Evolutionary conservation across 92 coral and sea anemone genomes (phyloP).

Genomic region (Nematostella vectensis): DNA sequence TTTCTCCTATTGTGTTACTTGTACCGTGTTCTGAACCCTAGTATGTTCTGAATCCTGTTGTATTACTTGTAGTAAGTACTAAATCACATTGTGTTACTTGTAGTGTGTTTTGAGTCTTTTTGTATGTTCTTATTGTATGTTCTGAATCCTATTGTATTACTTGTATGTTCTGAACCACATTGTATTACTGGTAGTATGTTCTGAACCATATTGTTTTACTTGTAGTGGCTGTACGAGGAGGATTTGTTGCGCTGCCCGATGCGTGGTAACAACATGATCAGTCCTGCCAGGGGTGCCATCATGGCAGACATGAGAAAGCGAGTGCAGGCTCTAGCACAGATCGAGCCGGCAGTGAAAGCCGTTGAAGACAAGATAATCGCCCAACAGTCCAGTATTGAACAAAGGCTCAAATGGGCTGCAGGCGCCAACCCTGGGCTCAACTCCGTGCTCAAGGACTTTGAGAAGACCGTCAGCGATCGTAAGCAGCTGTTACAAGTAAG

Average conservation of each 20-base stretch:
- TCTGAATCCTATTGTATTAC: too few species aligned
- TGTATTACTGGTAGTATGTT: too few species aligned
- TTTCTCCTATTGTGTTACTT: too few species aligned
- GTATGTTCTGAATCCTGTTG: too few species aligned
- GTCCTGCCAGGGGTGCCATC: constrained; percentile 88
- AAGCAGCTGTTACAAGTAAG: constrained; percentile 77
- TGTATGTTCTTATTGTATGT: too few species aligned
- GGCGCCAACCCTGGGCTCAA: constrained; percentile 98
- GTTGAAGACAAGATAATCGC: constrained; percentile 77
- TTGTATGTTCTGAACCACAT: too few species aligned
- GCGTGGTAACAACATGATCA: constrained; percentile 91
- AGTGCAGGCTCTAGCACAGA: constrained; percentile 78
- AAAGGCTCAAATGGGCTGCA: constrained; percentile 97
- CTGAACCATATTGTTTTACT: neutral
- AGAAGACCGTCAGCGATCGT: constrained; percentile 74
- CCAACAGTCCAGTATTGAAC: constrained; percentile 97
- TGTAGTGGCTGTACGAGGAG: constrained; percentile 90
- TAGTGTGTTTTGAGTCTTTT: too few species aligned
- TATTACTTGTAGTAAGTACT: too few species aligned
- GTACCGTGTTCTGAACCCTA: too few species aligned
- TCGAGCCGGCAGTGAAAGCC: constrained; percentile 72
- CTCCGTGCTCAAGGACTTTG: constrained; percentile 91
- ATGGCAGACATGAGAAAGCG: constrained; percentile 95
- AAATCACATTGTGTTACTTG: too few species aligned
- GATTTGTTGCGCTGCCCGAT: constrained; percentile 68